Conservation (phyloP, 2,888 invertebrate genomes). For the Gonocerus acuteangulatus region DNA sequence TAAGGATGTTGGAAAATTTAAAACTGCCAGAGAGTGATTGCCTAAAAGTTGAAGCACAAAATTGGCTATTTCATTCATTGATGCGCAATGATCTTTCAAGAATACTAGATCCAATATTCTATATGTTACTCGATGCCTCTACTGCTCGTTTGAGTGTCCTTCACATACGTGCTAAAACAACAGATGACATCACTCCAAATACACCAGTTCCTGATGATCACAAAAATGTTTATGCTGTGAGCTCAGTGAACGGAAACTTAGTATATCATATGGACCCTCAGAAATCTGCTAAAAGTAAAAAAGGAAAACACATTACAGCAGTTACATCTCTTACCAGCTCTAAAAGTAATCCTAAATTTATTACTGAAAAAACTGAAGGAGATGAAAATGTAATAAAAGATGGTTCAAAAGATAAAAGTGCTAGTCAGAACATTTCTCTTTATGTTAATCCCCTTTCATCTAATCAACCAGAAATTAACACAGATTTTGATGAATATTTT, state of each 20-base stretch:
- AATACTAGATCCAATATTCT: constrained; percentile 66
- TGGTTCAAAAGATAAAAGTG: constrained; percentile 35
- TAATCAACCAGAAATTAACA: constrained; percentile 38
- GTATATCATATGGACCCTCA: constrained; percentile 52
- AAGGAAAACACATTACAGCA: constrained; percentile 46
- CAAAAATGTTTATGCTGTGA: constrained; percentile 67
- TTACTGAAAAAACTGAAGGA: constrained; percentile 43
- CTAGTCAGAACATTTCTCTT: constrained; percentile 50
- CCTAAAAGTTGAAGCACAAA: constrained; percentile 57
- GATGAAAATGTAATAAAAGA: constrained; percentile 31
- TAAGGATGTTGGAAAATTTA: constrained; percentile 65
- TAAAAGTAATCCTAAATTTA: constrained; percentile 42
- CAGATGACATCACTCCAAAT: constrained; percentile 44
- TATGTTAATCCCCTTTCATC: constrained; percentile 56
- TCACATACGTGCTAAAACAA: constrained; percentile 52
- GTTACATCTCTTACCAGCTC: constrained; percentile 49
- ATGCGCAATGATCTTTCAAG: constrained; percentile 68
- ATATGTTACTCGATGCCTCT: constrained; percentile 66
- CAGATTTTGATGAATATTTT: constrained; percentile 39
- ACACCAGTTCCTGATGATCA: constrained; percentile 38
- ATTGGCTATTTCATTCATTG: constrained; percentile 67
- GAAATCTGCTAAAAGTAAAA: constrained; percentile 40
- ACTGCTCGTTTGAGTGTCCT: constrained; percentile 76
- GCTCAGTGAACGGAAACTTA: constrained; percentile 72
- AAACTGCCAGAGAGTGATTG: constrained; percentile 52